Base-by-base conservation (phyloP, 1,140 invertebrate genomes). In the Physella acuta region DNA sequence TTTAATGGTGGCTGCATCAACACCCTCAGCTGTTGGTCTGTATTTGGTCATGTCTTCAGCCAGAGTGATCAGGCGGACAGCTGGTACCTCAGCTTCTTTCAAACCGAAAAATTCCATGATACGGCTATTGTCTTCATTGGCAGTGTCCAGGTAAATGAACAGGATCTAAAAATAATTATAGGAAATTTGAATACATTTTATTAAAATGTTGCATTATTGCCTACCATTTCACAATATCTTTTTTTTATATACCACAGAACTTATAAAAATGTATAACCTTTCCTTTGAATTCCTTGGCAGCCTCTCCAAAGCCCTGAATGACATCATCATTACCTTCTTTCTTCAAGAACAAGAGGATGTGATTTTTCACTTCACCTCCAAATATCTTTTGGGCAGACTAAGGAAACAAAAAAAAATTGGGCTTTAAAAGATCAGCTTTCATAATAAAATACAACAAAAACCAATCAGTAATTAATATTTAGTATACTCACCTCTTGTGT, bases 61-160 rank as follows among this genome's bases (percentile, higher is more conserved):
- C 58, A 99, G 86, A 69, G 91, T 91, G 82, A 99, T 99, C 56
- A 99, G 87, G 78, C 98, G 90, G 82, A 97, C 92, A 14, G 93
- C 90, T 17, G 98, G 97, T 16, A 94, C 89, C 79, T 98, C 93
- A 26, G 92, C 90, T 78, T 92, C 92, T 86, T 94, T 95, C 89
- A 99, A 92, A 75, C 97, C 97, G 85, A 99, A 99, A 93, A 97
- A 99, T 87, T 99, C 97, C 78, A 99, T 88, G 81, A 99, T 99
- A 81, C 96, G 90, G 75, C 92, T 90, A 84, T 99, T 97, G 81
- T 99, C 97, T 83, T 95, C 92, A 84, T 98, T 93, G 80, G 94
- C 94, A 52, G 92, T 90, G 85, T 99, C 92, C 81, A 99, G 95
- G 68, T 92, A 94, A 16, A 99, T 96, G 79, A 98, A 97, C 69